These are phyloP conservation scores for Albula glossodonta DNA, from an alignment of 2,113 vertebrate species.

Conservation along the genomic window DNA sequence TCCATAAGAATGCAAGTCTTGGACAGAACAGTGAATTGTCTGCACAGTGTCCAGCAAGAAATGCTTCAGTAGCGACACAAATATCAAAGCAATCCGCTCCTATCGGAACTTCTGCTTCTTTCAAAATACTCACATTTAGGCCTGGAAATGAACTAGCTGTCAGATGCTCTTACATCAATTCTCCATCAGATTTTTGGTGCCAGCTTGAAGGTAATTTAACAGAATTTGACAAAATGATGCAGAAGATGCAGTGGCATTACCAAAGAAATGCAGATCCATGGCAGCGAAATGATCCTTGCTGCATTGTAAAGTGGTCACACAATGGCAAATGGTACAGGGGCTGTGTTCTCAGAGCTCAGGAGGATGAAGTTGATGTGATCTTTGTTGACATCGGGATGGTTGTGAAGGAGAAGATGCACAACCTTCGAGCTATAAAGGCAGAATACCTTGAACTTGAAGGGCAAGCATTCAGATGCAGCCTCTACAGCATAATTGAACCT, in stretches of 20 bases:
- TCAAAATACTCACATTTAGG: conserved; percentile 68
- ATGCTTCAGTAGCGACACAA: background rate
- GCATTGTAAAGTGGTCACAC: conserved; percentile 69
- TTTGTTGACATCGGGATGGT: conserved; percentile 80
- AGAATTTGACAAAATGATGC: conserved; percentile 76
- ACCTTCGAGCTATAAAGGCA: conserved; percentile 73
- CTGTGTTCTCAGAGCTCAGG: conserved; percentile 55
- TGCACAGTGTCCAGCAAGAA: background rate
- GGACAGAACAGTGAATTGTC: background rate
- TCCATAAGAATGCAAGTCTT: background rate
- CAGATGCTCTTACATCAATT: conserved; percentile 64
- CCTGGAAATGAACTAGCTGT: conserved; percentile 76
- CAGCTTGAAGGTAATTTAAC: conserved; percentile 65
- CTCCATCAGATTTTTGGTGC: conserved; percentile 84
- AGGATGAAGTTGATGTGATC: conserved; percentile 55
- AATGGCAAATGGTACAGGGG: conserved; percentile 82
- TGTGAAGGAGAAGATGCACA: conserved; percentile 62
- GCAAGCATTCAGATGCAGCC: conserved; percentile 81
- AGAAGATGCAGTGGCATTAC: conserved; percentile 76
- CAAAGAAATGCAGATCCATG: conserved; percentile 58
- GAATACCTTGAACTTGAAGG: conserved; percentile 71
- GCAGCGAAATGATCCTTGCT: conserved; percentile 66
- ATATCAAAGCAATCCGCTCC: background rate
- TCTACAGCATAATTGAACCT: conserved; percentile 66
- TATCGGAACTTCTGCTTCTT: background rate